Conservation (phyloP, 2,888 invertebrate species). For the Pammene aurita region DNA sequence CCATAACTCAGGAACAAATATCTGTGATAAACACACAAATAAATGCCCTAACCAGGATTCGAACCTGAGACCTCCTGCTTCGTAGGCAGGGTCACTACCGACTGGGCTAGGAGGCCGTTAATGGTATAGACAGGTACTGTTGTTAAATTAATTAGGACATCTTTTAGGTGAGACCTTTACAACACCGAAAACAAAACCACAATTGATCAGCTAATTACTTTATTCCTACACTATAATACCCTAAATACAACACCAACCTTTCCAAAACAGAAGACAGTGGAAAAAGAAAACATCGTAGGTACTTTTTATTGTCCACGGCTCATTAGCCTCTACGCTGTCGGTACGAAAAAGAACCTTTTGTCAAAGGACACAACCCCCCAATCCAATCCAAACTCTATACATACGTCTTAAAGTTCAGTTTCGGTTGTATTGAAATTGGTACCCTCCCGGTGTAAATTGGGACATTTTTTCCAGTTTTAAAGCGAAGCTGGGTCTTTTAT, state of each 20-base stretch:
- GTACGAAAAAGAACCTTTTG: conserved; percentile 56
- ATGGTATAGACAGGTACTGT: too few relatives aligned
- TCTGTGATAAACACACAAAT: too few relatives aligned
- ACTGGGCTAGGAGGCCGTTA: too few relatives aligned
- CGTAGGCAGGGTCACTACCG: too few relatives aligned
- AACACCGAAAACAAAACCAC: background rate
- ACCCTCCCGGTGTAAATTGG: conserved; percentile 53
- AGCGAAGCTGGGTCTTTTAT: conserved; percentile 55
- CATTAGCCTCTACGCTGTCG: conserved; percentile 58
- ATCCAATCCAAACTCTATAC: conserved; percentile 46
- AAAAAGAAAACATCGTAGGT: conserved; percentile 52
- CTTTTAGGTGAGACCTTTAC: too few relatives aligned
- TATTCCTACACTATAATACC: conserved; percentile 2
- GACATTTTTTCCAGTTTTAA: conserved; percentile 60
- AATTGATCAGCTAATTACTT: background rate
- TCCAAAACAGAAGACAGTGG: conserved; percentile 42
- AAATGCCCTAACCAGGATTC: too few relatives aligned
- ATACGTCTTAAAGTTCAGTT: conserved; percentile 40
- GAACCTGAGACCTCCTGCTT: too few relatives aligned
- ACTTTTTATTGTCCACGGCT: conserved; percentile 64
- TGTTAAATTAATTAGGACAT: too few relatives aligned
- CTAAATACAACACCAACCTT: conserved; percentile 32
- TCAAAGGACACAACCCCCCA: conserved; percentile 52
- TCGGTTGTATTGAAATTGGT: conserved; percentile 37
- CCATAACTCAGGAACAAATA: too few relatives aligned